These are phyloP conservation scores for Maccullochella peelii DNA, from an alignment of 2,113 vertebrate species.

Conservation along the genomic window DNA sequence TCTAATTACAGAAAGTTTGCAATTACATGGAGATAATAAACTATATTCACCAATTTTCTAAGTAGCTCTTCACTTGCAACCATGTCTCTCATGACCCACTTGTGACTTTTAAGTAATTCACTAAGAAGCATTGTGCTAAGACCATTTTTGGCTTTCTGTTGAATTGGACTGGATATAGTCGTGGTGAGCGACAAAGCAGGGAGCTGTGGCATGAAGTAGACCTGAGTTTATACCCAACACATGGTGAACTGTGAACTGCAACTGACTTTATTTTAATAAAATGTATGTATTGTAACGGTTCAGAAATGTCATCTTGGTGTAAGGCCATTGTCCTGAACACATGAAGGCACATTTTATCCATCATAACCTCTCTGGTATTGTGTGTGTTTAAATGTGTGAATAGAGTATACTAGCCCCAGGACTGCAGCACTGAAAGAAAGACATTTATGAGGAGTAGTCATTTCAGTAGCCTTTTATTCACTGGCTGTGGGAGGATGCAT, in stretches of 20 bases:
- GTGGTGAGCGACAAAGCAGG: not conserved
- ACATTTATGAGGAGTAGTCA: slow-evolving; percentile 26
- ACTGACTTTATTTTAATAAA: not conserved
- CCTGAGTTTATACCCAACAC: not conserved
- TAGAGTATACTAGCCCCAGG: not conserved
- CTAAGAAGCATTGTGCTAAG: not conserved
- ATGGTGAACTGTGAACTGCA: not conserved
- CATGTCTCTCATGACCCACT: not conserved
- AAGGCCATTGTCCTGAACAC: not conserved
- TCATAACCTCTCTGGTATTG: not conserved
- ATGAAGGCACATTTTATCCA: not conserved
- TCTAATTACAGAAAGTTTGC: slow-evolving; percentile 13
- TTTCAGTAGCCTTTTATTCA: slow-evolving; percentile 31
- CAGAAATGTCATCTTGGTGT: slow-evolving; percentile 1
- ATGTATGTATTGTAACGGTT: not conserved
- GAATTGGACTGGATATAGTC: not conserved
- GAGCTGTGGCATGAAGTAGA: not conserved
- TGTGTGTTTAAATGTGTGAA: slow-evolving; percentile 12
- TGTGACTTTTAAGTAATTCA: slow-evolving; percentile 2
- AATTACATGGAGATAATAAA: not conserved
- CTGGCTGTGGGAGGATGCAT: slow-evolving; percentile 32
- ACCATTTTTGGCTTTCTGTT: not conserved
- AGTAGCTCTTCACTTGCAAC: not conserved
- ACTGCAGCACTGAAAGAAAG: not conserved
- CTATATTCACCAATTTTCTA: not conserved